Evolutionary conservation across 1,140 invertebrate genomes (phyloP).

Genomic region (Hycleus cichorii): DNA sequence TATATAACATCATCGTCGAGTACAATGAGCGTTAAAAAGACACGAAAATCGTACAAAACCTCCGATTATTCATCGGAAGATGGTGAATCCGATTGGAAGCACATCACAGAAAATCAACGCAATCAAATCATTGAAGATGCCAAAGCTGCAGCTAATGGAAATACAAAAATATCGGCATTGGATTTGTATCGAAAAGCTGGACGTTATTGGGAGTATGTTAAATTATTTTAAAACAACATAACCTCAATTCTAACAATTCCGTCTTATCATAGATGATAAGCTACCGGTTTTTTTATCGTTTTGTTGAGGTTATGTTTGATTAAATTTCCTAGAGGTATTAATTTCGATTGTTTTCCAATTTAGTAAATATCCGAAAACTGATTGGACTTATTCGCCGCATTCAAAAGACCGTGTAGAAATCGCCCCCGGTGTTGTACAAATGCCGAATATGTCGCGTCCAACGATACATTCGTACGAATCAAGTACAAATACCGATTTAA

Average conservation of each 20-base stretch:
- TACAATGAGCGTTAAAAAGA: too few species aligned
- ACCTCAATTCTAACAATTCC: neutral
- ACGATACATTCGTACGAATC: conserved; percentile 39
- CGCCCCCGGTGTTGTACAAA: conserved; percentile 65
- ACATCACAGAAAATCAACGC: conserved; percentile 25
- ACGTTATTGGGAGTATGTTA: conserved; percentile 61
- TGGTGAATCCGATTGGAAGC: conserved; percentile 32
- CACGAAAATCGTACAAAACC: conserved; percentile 27
- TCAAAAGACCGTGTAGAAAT: conserved; percentile 70
- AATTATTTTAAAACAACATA: neutral
- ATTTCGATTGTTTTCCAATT: neutral
- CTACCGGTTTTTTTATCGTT: too few species aligned
- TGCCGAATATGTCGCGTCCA: conserved; percentile 74
- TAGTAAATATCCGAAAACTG: conserved; percentile 72
- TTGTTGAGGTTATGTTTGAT: too few species aligned
- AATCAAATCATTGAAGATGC: conserved; percentile 33
- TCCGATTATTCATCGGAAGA: conserved; percentile 50
- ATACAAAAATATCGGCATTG: conserved; percentile 28
- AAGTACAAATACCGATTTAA: conserved; percentile 29
- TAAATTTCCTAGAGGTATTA: too few species aligned
- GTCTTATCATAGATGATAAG: neutral
- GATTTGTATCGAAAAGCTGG: conserved; percentile 54
- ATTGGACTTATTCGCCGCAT: conserved; percentile 69
- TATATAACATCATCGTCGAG: neutral
- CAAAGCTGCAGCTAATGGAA: conserved; percentile 17